These are phyloP conservation scores for Sminthurinus aureus DNA, from an alignment of 2,888 invertebrate species.

Conservation along the genomic window DNA sequence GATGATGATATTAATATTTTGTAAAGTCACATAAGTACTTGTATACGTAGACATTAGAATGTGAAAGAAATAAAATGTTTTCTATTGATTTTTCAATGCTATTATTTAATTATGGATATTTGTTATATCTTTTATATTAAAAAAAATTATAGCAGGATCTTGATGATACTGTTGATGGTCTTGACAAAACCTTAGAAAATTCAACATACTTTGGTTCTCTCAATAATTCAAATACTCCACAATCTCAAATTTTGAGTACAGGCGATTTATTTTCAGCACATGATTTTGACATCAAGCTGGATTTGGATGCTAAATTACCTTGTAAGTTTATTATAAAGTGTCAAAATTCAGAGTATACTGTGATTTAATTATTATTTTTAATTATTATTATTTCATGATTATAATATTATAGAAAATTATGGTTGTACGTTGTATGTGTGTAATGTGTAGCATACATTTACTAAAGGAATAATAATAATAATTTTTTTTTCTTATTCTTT, in stretches of 20 bases:
- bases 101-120: no score
- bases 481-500: not conserved
- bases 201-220: not conserved
- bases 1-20: no score
- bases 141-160: not conserved
- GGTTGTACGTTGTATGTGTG: no score
- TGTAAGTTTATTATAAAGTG: conserved; percentile 68
- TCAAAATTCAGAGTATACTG: conserved; percentile 32
- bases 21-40: no score
- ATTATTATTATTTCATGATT: not conserved
- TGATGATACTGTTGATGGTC: not conserved
- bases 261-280: conserved; percentile 75
- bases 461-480: no score
- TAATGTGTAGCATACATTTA: no score
- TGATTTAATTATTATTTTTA: no score
- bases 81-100: no score
- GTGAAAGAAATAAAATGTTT: no score
- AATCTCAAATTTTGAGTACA: conserved; percentile 59
- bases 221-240: not conserved
- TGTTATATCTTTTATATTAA: no score
- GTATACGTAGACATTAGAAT: no score
- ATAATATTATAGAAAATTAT: no score
- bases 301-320: conserved; percentile 76
- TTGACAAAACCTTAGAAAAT: not conserved
- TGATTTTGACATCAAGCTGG: conserved; percentile 96